phyloP scores from a whole-genome alignment of 1,140 invertebrate genomes.

The Copidosoma floridanum region DNA sequence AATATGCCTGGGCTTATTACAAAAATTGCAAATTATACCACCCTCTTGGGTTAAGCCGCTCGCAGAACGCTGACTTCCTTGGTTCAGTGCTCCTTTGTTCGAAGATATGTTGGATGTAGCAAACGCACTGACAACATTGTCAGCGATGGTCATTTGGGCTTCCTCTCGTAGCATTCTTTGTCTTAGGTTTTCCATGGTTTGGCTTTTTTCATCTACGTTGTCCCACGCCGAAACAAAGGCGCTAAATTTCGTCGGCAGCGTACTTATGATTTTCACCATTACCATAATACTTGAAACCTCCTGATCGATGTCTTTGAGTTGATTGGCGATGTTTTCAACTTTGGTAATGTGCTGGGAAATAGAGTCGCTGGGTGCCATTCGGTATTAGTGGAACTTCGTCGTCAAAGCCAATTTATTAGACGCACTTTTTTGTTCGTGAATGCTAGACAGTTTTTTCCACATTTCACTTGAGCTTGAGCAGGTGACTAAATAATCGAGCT shows the following conservation, averaged over 20 bases:
- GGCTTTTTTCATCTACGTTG: background rate
- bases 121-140: background rate
- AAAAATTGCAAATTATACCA: background rate
- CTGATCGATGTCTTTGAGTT: conserved; percentile 25
- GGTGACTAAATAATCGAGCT: conserved; percentile 14
- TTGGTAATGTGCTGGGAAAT: conserved; percentile 26
- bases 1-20: background rate
- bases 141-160: background rate
- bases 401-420: too few relatives aligned
- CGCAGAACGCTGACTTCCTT: too few relatives aligned
- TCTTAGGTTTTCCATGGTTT: conserved; percentile 11
- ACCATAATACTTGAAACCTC: conserved; percentile 4
- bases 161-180: too few relatives aligned
- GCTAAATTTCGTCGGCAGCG: conserved; percentile 9
- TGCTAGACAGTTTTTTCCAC: conserved; percentile 22
- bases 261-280: conserved; percentile 21
- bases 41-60: background rate
- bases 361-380: conserved; percentile 12
- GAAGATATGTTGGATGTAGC: background rate
- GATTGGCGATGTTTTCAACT: conserved; percentile 14
- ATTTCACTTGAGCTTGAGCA: conserved; percentile 18
- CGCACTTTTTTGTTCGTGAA: conserved; percentile 27
- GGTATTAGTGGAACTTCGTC: conserved; percentile 24
- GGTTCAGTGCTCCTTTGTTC: too few relatives aligned
- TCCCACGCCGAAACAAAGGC: conserved; percentile 18